Evolutionary conservation across 53 echinoderm and acorn worm genomes (phyloP), one percentile per base, ranked within the genome.

Genomic region (Paracentrotus lividus): DNA sequence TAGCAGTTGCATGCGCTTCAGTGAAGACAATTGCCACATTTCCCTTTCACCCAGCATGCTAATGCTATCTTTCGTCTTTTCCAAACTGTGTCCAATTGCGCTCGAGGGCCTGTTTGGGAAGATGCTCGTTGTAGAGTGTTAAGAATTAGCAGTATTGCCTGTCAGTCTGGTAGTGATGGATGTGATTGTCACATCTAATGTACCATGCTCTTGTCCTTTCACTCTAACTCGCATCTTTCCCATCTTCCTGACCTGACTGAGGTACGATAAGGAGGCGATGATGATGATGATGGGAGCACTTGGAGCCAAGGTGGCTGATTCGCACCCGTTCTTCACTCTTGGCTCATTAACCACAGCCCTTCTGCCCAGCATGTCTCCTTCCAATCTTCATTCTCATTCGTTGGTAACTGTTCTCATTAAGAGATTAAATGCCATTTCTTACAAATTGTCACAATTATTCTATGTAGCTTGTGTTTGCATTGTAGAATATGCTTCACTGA

Each of bases 101-200:
- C 85, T 51, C 1, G 85, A 85, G 51, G 85, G 85, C 49, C 31
- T n/a, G n/a, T 77, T 77, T 40, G 36, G 78, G 78, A 43, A n/a
- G 72, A 49, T 27, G 84, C 47, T 49, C 32, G 40, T n/a, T n/a
- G n/a, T 20, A 85, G 51, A 27, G 51, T 51, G 29, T 85, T 31
- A 49, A 27, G 51, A 85, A 85, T 85, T 45, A 85, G 34, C 49
- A 27, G 85, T n/a, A 85, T 85, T 85, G 85, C 24, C 85, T 85
- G 85, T 85, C 51, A 51, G 47, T 45, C 49, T 85, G 47, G 21
- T 20, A 21, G 23, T 40, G 78, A 77, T 77, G 78, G 78, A 31
- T 85, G 85, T 85, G 85, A 85, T 85, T 85, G 85, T 85, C 85
- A 85, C 85, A 49, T 85, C 85, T 85, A 85, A 85, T 49, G 47